A percentile compares a stretch with the other conserved stretches of the same genome.
phyloP scores from a whole-genome alignment of 2,113 vertebrate genomes.

The Chaetodon auriga region DNA sequence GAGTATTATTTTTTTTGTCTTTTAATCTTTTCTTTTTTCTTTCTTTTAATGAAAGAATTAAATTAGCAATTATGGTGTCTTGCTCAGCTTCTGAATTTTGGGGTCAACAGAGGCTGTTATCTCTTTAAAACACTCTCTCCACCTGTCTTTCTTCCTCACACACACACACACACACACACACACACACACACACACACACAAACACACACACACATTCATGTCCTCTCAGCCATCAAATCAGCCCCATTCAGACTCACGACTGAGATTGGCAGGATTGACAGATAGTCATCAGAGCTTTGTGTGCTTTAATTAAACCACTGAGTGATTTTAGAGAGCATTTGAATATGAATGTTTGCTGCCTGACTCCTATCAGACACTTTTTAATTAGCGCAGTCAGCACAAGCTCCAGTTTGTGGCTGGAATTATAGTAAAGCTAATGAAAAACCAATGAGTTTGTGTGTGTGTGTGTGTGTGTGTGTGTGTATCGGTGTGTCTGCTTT shows the following conservation, averaged over 20 bases:
- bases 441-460: slow-evolving; percentile 42
- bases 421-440: slow-evolving; percentile 61
- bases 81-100: slow-evolving; percentile 14
- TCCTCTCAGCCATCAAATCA: slow-evolving; percentile 58
- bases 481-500: neutral
- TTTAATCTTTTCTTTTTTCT: slow-evolving; percentile 6
- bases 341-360: slow-evolving; percentile 82
- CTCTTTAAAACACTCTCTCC: slow-evolving; percentile 72
- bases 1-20: slow-evolving; percentile 18
- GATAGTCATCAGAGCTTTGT: slow-evolving; percentile 85
- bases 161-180: neutral
- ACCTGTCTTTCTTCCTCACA: slow-evolving; percentile 2
- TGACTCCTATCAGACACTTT: slow-evolving; percentile 74
- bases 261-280: slow-evolving; percentile 75
- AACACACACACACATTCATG: neutral
- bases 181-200: too few relatives aligned
- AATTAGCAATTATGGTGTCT: slow-evolving; percentile 22
- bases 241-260: slow-evolving; percentile 62
- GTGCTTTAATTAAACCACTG: slow-evolving; percentile 83
- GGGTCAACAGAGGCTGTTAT: slow-evolving; percentile 67
- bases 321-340: slow-evolving; percentile 69
- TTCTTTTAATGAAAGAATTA: slow-evolving; percentile 28
- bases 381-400: slow-evolving; percentile 81
- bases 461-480: slow-evolving; percentile 2
- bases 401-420: slow-evolving; percentile 48